Conservation (phyloP, 1,140 invertebrate genomes). For the Drosophila subobscura region DNA sequence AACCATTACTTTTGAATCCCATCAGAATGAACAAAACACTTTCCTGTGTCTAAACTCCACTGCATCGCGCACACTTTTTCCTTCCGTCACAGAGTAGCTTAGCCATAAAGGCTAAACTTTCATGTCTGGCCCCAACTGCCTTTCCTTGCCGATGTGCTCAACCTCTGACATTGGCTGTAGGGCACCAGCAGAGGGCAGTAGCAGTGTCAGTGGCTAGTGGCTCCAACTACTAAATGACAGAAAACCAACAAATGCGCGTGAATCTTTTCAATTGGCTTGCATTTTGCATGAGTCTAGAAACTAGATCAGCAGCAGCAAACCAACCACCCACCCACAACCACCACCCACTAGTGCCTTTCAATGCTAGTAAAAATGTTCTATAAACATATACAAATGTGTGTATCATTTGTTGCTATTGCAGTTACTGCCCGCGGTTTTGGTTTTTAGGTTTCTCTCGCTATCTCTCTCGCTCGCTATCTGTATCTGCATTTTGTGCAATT, state of each 20-base stretch:
- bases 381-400: neutral
- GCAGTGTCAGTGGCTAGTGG: neutral
- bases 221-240: constrained; percentile 42
- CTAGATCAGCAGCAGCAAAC: constrained; percentile 55
- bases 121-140: neutral
- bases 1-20: too few species aligned
- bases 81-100: too few species aligned
- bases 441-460: constrained; percentile 33
- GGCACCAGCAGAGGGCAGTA: constrained; percentile 2
- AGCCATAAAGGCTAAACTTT: too few species aligned
- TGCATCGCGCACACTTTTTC: too few species aligned
- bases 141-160: constrained; percentile 2
- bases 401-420: constrained; percentile 25
- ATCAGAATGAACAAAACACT: too few species aligned
- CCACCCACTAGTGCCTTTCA: constrained; percentile 25
- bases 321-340: constrained; percentile 1
- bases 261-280: constrained; percentile 75
- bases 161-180: constrained; percentile 59
- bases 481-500: constrained; percentile 61
- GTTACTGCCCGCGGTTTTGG: constrained; percentile 44
- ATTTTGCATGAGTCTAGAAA: constrained; percentile 66
- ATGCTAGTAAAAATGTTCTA: constrained; percentile 34
- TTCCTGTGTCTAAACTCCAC: too few species aligned
- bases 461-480: constrained; percentile 1
- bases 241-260: constrained; percentile 46